Evolutionary conservation across 2,113 vertebrate species (phyloP), one percentile per base, ranked within the genome.

Genomic region (Oxygymnocypris stewartii): DNA sequence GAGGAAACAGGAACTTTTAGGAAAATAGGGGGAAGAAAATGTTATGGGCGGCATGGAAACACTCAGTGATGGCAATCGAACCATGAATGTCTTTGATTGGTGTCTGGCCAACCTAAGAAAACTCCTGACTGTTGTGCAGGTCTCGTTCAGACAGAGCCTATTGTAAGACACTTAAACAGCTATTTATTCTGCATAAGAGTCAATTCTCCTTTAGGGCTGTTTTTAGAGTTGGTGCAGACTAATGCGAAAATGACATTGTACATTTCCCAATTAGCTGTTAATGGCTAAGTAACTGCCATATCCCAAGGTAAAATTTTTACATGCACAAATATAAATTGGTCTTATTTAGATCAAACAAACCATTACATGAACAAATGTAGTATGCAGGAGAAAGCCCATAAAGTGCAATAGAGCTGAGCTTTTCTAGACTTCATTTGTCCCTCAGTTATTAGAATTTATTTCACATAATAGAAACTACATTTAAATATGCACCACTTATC

Each of bases 161-260:
- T 42, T n/a, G 23, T n/a, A 59, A 54, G 69, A 16, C 9, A 61
- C 11, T 59, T 84, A 71, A 20, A n/a, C 10, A 51, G 44, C 20
- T 67, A 14, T 61, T 75, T 44, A 61, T 14, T 76, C 49, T 69
- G 78, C 44, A 44, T 71, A 59, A 76, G 49, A 79, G 3, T 20
- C 4, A 9, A 69, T 69, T 42, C 7, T 86, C 65, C 85, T 63
- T n/a, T 61, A 35, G 67, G 78, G 85, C 49, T 74, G n/a, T 37
- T 82, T 59, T 31, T 61, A 47, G 78, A 75, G 82, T 86, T 31
- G 14, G 10, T 75, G 49, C 37, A 71, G 78, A 49, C 67, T 49
- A 82, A 86, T 81, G 85, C 47, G 13, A 31, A 81, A 86, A 59
- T 59, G 57, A 59, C 57, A 59, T 75, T 63, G 67, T 35, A 61